These are phyloP conservation scores for Chloroceryle aenea DNA, from an alignment of 2,113 vertebrate species.

Conservation along the genomic window DNA sequence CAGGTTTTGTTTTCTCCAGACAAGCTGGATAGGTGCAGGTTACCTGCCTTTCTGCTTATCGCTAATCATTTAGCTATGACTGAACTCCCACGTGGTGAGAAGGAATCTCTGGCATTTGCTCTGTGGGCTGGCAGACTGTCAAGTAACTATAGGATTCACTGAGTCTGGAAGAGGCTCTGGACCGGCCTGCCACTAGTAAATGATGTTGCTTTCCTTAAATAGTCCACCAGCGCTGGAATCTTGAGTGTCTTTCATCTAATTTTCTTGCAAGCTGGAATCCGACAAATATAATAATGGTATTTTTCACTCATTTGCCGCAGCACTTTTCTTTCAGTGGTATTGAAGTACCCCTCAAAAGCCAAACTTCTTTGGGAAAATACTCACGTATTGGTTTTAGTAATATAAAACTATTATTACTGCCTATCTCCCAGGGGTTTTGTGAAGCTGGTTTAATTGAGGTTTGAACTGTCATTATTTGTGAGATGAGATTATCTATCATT, in stretches of 20 bases:
- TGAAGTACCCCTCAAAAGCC: not conserved
- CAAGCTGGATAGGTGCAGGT: not conserved
- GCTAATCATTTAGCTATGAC: not conserved
- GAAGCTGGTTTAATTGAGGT: constrained; percentile 55
- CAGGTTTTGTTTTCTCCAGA: not conserved
- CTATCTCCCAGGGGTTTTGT: constrained; percentile 33
- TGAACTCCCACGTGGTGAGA: not conserved
- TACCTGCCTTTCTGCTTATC: not conserved
- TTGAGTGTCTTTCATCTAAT: not conserved
- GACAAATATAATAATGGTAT: not conserved
- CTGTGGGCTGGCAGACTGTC: not conserved
- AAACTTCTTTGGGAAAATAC: constrained; percentile 11
- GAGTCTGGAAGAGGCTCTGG: not conserved
- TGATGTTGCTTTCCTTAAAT: constrained; percentile 8
- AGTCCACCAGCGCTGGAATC: not conserved
- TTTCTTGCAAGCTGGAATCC: constrained; percentile 3
- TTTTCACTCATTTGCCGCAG: constrained; percentile 6
- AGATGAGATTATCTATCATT: constrained; percentile 65
- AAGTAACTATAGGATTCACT: not conserved
- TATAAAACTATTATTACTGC: constrained; percentile 19
- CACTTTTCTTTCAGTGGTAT: not conserved
- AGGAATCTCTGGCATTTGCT: constrained; percentile 2
- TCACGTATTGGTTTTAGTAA: not conserved
- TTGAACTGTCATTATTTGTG: constrained; percentile 51
- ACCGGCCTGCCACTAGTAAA: constrained; percentile 3